Base-by-base conservation (phyloP, 2,797 vertebrate species). In the Bucorvus abyssinicus region DNA sequence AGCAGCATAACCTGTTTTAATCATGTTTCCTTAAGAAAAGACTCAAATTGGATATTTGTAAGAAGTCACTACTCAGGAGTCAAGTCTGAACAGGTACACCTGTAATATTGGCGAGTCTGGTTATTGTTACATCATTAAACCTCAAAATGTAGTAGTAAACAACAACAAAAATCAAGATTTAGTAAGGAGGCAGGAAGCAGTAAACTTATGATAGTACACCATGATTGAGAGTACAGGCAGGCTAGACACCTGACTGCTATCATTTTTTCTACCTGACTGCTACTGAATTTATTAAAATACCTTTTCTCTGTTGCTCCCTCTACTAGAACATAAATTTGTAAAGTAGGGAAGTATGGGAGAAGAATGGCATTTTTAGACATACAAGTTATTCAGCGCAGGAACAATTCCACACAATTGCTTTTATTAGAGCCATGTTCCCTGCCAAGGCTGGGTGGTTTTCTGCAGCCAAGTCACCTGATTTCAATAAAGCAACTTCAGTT, bases 371-470 rank as follows among this genome's bases (percentile, higher is more conserved):
- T 92, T 85, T 89, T 70, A 91, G 71, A 70, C 36, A 70, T 4
- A 53, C 18, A 91, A 83, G 36, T 87, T 85, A 85, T 85, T 92
- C 71, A 87, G 71, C n/a, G 40, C 76, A 95, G 57, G 50, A 96
- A 81, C 45, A 75, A 74, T 83, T 83, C 60, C 73, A 87, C 75
- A 64, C 52, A 68, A 94, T 21, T 92, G 56, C 64, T 94, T 95
- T 92, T 60, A 83, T 70, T 49, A n/a, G 55, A 82, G 40, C 12
- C n/a, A 3, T 12, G 49, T 74, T 17, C 68, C 52, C 70, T 65
- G 29, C 27, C 0, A 3, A 70, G 50, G 42, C 10, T 76, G 52
- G n/a, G 24, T 75, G 24, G 7, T 0, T 9, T 36, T 93, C 76
- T 70, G 45, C 52, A 93, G 71, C 19, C 32, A 81, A 81, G 52